These are phyloP conservation scores for Cataglyphis rosenhaueri DNA, from an alignment of 2,888 invertebrate genomes.

Conservation along the genomic window DNA sequence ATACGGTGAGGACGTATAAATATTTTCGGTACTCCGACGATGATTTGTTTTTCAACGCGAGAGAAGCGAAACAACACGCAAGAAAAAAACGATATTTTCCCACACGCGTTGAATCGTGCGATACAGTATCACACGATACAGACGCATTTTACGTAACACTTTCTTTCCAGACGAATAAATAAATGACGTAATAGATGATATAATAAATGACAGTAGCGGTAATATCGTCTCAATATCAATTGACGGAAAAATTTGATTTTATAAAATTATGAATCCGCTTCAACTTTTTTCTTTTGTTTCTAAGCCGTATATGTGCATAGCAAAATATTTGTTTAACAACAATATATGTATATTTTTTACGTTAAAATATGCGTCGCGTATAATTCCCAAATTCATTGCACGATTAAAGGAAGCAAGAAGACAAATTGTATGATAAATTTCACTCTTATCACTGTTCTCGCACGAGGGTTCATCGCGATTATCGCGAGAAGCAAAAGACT, in stretches of 20 bases:
- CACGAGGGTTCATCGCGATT: neutral
- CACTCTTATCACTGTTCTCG: neutral
- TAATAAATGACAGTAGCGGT: neutral
- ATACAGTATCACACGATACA: neutral
- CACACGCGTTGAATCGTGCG: constrained; percentile 6
- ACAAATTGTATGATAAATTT: neutral
- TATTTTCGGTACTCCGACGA: constrained; percentile 49
- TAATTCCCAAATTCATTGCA: neutral
- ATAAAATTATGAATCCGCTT: neutral
- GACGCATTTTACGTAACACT: neutral
- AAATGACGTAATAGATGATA: neutral
- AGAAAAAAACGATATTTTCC: constrained; percentile 39
- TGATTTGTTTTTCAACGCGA: constrained; percentile 41
- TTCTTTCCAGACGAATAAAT: neutral
- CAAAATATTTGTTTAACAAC: neutral
- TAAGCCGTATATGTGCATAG: no score
- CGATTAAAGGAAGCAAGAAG: neutral
- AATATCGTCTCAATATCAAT: neutral
- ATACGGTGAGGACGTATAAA: constrained; percentile 54
- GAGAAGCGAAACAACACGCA: constrained; percentile 28
- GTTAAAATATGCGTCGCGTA: neutral
- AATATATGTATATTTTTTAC: neutral
- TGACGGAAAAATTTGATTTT: neutral
- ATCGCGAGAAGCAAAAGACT: constrained; percentile 9
- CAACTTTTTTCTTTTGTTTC: neutral